Evolutionary conservation across 53 echinoderm and acorn worm species (phyloP).

Genomic region (Echinometra lucunter): DNA sequence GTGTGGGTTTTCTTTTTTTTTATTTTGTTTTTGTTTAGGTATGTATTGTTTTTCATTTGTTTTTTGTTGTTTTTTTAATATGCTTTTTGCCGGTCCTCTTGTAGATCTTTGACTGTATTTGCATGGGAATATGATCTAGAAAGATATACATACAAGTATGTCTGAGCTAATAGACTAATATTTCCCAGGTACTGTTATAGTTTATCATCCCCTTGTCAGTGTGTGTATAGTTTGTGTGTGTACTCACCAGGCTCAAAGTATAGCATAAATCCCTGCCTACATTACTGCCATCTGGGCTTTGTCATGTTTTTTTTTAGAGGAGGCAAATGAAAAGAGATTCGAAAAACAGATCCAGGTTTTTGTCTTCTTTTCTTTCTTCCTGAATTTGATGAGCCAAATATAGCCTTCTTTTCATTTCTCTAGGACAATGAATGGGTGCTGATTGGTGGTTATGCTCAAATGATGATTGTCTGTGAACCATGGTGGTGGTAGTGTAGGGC

Average conservation of each 20-base stretch:
- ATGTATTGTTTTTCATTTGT: too few species aligned
- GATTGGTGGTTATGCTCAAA: background rate
- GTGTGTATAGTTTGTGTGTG: conserved; percentile 13
- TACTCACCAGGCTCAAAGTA: background rate
- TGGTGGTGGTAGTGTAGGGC: background rate
- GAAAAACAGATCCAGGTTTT: conserved; percentile 4
- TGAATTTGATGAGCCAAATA: conserved; percentile 55
- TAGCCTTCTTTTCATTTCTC: conserved; percentile 5
- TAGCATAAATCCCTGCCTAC: conserved; percentile 20
- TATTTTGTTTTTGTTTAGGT: too few species aligned
- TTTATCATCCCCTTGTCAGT: background rate
- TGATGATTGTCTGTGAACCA: background rate
- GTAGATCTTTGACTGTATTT: too few species aligned
- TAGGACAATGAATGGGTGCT: background rate
- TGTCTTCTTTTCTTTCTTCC: conserved; percentile 1
- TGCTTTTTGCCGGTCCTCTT: too few species aligned
- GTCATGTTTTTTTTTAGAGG: conserved; percentile 17
- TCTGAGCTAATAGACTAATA: background rate
- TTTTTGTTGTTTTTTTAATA: too few species aligned
- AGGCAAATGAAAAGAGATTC: background rate
- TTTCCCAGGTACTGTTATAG: conserved; percentile 9
- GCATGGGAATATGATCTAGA: too few species aligned
- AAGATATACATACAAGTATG: too few species aligned
- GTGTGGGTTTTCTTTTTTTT: too few species aligned
- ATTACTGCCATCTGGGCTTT: conserved; percentile 37